These are phyloP conservation scores for Acanthosoma haemorrhoidale DNA, from an alignment of 2,888 invertebrate species.

Conservation along the genomic window DNA sequence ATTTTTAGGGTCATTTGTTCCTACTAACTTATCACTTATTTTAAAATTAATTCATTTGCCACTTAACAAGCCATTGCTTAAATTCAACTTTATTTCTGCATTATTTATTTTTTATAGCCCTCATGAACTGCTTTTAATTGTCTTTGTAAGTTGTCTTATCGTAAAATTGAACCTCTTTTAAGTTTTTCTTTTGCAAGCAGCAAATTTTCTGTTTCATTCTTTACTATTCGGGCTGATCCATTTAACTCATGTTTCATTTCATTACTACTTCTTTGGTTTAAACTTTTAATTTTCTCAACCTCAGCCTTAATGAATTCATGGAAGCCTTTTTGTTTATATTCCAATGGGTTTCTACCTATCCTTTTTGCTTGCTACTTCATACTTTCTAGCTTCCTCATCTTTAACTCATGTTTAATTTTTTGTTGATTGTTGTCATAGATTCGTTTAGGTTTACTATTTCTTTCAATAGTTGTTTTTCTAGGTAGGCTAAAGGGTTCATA, in stretches of 20 bases:
- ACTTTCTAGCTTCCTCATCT: neutral
- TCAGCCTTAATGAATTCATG: neutral
- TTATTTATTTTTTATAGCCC: neutral
- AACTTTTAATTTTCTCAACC: neutral
- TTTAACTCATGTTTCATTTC: too few relatives aligned
- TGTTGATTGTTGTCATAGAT: neutral
- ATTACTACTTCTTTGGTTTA: neutral
- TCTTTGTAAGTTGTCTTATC: neutral
- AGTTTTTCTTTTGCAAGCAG: neutral
- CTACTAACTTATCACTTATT: neutral
- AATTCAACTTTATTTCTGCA: neutral
- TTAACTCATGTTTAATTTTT: neutral
- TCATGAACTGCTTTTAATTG: neutral
- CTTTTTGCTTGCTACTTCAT: neutral
- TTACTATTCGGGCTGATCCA: too few relatives aligned
- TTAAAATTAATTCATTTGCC: neutral
- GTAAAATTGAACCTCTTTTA: neutral
- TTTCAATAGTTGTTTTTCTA: neutral
- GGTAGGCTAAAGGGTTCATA: too few relatives aligned
- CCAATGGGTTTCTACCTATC: neutral
- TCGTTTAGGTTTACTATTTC: neutral
- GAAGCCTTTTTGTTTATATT: neutral
- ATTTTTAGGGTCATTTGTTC: too few relatives aligned
- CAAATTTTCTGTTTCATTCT: too few relatives aligned
- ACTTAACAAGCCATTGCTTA: neutral